Evolutionary conservation across 2,797 vertebrate genomes (phyloP), one percentile per base, ranked within the genome.

Genomic region (Gobio occitaniae): DNA sequence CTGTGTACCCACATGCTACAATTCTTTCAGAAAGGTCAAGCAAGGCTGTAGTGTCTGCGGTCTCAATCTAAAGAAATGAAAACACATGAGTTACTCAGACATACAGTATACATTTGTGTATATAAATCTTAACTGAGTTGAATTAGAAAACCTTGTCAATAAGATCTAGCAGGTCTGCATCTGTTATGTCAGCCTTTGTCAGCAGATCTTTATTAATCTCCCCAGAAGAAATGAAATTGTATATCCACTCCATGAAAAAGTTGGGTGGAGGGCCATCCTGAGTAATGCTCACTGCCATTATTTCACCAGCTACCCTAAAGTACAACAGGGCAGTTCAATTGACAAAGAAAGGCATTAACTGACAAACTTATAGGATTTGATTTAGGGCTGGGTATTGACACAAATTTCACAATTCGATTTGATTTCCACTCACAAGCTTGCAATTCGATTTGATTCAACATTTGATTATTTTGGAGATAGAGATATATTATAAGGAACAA

Each of bases 121-220:
- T 63, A 63, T 5, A 65, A 11, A 63, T 63, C 4, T 66, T 66
- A 16, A 66, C 8, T 16, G 19, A n/a, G 38, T n/a, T 71, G 41
- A 71, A 71, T 71, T 47, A n/a, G 10, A 71, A 75, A 75, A 75
- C 50, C 72, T 75, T 75, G 2, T 32, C 50, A 54, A 75, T 54
- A 1, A 75, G 50, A 12, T 54, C 50, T 36, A 54, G 72, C 29
- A 75, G 72, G 48, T 54, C 48, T 75, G 48, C 1, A 52, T 74
- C 47, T 52, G 71, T 52, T 0, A 36, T 9, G 5, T 75, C 48
- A 32, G 63, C 66, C 17, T 36, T 50, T 48, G 70, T 7, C 44
- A 74, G 47, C 71, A 36, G 25, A 52, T 74, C 71, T 52, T 74
- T 52, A 19, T 32, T 74, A 25, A 74, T 74, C 48, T 75, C 48